A percentile compares a stretch with the other conserved stretches of the same genome.
phyloP scores from a whole-genome alignment of 2,888 invertebrate genomes.

The Agrilus cyanescens region DNA sequence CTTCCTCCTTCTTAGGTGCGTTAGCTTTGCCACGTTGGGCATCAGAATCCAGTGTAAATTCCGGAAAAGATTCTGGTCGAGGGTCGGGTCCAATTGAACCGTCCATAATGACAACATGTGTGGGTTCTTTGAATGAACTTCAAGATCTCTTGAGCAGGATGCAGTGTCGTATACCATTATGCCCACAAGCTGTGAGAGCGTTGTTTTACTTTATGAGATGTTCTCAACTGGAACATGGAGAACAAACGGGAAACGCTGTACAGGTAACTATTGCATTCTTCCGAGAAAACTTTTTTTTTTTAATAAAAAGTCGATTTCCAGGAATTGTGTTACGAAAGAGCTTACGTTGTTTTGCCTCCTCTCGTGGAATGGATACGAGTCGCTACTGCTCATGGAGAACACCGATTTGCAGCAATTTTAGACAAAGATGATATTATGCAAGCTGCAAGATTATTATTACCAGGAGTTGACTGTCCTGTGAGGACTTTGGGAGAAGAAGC shows the following conservation, averaged over 20 bases:
- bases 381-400: conserved; percentile 69
- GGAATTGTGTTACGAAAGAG: conserved; percentile 74
- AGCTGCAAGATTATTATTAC: conserved; percentile 72
- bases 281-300: background rate
- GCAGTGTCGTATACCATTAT: conserved; percentile 40
- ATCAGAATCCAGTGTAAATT: conserved; percentile 38
- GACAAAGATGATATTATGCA: conserved; percentile 77
- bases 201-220: conserved; percentile 89
- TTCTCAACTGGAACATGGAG: conserved; percentile 53
- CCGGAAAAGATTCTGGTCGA: conserved; percentile 35
- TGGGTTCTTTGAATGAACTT: conserved; percentile 70
- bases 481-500: conserved; percentile 55
- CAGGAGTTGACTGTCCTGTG: conserved; percentile 82
- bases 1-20: conserved; percentile 46
- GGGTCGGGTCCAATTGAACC: conserved; percentile 46
- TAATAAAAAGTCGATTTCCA: conserved; percentile 29
- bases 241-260: conserved; percentile 27
- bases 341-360: conserved; percentile 79
- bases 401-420: conserved; percentile 63
- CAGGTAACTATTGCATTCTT: conserved; percentile 20
- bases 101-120: conserved; percentile 74
- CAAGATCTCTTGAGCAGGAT: conserved; percentile 58
- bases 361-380: conserved; percentile 85
- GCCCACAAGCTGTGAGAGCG: conserved; percentile 61
- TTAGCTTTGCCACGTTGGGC: conserved; percentile 72